These are phyloP conservation scores for Drosophila subobscura DNA, from an alignment of 1,140 invertebrate species.

Conservation along the genomic window DNA sequence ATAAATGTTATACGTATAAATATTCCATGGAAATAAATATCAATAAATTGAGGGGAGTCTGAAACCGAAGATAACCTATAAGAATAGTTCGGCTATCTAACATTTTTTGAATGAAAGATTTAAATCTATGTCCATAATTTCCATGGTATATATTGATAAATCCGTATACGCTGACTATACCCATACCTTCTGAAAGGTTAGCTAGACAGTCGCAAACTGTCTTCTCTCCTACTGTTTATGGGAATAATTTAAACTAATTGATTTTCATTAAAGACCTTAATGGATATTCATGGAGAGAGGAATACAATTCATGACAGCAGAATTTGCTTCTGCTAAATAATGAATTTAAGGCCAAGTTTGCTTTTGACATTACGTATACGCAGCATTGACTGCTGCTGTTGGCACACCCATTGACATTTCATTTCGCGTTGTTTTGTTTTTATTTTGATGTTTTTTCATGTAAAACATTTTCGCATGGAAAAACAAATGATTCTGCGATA, in stretches of 20 bases:
- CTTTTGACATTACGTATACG: conserved; percentile 44
- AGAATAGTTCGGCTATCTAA: too few relatives aligned
- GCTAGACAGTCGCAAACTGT: background rate
- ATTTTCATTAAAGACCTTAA: conserved; percentile 18
- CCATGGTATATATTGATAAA: too few relatives aligned
- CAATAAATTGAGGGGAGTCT: background rate
- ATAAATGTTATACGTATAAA: conserved; percentile 45
- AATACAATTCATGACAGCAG: background rate
- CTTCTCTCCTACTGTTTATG: conserved; percentile 1
- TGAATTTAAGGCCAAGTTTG: conserved; percentile 42
- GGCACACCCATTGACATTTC: conserved; percentile 40
- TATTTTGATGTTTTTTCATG: conserved; percentile 18
- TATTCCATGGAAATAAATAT: conserved; percentile 10
- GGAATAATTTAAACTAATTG: conserved; percentile 35
- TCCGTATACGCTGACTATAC: too few relatives aligned
- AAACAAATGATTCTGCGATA: conserved; percentile 25
- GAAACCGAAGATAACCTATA: too few relatives aligned
- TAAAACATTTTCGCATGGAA: conserved; percentile 59
- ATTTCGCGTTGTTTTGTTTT: conserved; percentile 30
- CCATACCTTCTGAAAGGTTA: too few relatives aligned
- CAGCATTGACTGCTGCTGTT: conserved; percentile 2
- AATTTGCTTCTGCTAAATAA: background rate
- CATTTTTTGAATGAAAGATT: too few relatives aligned
- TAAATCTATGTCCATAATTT: too few relatives aligned
- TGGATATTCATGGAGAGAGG: background rate